Evolutionary conservation across 2,113 vertebrate species (phyloP).

Genomic region (Syrrhaptes paradoxus): DNA sequence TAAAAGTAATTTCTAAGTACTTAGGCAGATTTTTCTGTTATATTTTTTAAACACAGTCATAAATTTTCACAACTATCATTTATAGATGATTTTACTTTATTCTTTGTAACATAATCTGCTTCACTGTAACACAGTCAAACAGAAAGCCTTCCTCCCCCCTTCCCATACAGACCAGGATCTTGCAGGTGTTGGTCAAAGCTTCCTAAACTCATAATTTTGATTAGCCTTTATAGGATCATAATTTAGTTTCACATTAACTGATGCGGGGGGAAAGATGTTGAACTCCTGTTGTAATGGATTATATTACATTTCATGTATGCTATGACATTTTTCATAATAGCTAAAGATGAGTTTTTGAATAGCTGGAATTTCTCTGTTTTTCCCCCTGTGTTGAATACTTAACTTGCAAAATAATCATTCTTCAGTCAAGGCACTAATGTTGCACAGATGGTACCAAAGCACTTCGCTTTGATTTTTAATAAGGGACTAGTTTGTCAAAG

Average conservation of each 20-base stretch:
- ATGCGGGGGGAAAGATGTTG: neutral
- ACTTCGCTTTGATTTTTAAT: slow-evolving; percentile 81
- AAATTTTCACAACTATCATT: slow-evolving; percentile 30
- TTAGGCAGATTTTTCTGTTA: slow-evolving; percentile 32
- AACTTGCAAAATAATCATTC: slow-evolving; percentile 74
- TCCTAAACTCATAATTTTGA: neutral
- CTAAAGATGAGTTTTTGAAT: slow-evolving; percentile 59
- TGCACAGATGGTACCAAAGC: slow-evolving; percentile 79
- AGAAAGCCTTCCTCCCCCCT: neutral
- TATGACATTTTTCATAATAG: slow-evolving; percentile 47
- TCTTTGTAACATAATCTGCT: slow-evolving; percentile 35
- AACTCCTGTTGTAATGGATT: slow-evolving; percentile 14
- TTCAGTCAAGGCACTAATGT: slow-evolving; percentile 74
- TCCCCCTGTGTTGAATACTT: slow-evolving; percentile 52
- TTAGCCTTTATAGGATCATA: slow-evolving; percentile 5
- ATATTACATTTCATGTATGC: slow-evolving; percentile 19
- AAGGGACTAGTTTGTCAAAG: slow-evolving; percentile 78
- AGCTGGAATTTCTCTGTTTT: slow-evolving; percentile 47
- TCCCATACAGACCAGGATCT: neutral
- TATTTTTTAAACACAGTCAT: slow-evolving; percentile 16
- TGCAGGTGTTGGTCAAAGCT: slow-evolving; percentile 44
- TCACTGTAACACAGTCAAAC: neutral
- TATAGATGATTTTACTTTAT: slow-evolving; percentile 51
- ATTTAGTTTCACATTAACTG: neutral
- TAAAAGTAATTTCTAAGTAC: slow-evolving; percentile 38